phyloP scores from a whole-genome alignment of 2,797 vertebrate genomes.

The Lacerta viridis region DNA sequence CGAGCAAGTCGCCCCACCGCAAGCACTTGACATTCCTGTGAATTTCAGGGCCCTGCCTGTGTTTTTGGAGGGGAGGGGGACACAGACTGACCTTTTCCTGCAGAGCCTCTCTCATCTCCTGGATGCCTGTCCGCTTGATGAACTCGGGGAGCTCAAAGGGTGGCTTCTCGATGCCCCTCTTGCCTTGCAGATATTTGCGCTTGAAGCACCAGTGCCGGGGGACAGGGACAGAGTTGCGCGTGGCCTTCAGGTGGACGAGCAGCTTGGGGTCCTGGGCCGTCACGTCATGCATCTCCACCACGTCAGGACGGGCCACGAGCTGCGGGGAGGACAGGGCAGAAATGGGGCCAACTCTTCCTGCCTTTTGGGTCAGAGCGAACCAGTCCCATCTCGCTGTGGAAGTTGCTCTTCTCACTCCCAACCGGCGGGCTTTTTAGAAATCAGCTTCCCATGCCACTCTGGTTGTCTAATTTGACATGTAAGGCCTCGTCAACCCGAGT shows the following conservation, averaged over 20 bases:
- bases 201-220: constrained; percentile 98
- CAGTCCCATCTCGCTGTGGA: background rate
- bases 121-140: constrained; percentile 94
- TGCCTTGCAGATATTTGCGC: constrained; percentile 95
- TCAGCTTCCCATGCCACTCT: no score
- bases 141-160: constrained; percentile 96
- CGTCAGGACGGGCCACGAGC: constrained; percentile 93
- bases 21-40: background rate
- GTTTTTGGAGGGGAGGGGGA: background rate
- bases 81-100: constrained; percentile 90
- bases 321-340: constrained; percentile 53
- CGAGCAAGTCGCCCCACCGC: background rate
- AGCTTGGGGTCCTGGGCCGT: constrained; percentile 96
- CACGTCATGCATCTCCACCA: constrained; percentile 97
- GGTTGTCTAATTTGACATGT: background rate
- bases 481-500: background rate
- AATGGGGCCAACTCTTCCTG: background rate
- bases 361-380: background rate
- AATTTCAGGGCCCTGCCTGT: background rate
- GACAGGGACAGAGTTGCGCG: constrained; percentile 93
- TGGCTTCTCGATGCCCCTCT: constrained; percentile 96
- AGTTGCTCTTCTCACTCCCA: background rate
- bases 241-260: constrained; percentile 95
- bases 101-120: constrained; percentile 96
- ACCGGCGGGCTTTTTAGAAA: no score